Base-by-base conservation (phyloP, 2,888 invertebrate species). In the Polydrusus cervinus region DNA sequence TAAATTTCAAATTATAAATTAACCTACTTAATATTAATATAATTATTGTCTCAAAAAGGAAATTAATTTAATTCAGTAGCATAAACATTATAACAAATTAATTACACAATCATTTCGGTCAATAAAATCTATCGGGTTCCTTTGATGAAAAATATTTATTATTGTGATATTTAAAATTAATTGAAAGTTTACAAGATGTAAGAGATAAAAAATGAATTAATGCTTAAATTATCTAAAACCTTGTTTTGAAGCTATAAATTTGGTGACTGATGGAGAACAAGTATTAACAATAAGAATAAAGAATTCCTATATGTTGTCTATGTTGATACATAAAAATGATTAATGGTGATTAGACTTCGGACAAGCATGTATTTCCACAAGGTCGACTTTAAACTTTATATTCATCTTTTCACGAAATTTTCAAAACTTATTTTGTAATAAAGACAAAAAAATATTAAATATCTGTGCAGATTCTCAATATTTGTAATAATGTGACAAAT, bases 41-140 rank as follows among this genome's bases (percentile, higher is more conserved):
- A 57, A 57, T 16, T n/a, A n/a, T n/a, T 38, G 6, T 13, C 30
- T 30, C 14, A 34, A 57, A 57, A 57, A 14, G 8, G 55, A 9
- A 38, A 53, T 53, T 38, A 57, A 14, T 57, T 14, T 38, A 57
- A 57, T 57, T 38, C 57, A 60, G 57, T 60, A 60, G 57, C 38
- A 38, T 60, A 16, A 60, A 38, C 38, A 60, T 60, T 38, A 16
- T 38, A 38, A 60, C 30, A 60, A 60, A 60, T 38, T 38, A 60
- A 16, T 60, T 16, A 38, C 38, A 40, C 38, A 40, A 38, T 38
- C 38, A 18, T 34, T 13, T 14, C 18, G n/a, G 57, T 38, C 57
- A 38, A 60, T 38, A 60, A 60, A 47, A 38, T 16, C 18, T 18
- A 6, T 11, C 10, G 34, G 57, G 38, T 16, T 5, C 25, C 11